Percentiles rank a stretch among this genome's conserved stretches.
phyloP scores from a whole-genome alignment of 2,797 vertebrate genomes.

The Anisognathus igniventris region DNA sequence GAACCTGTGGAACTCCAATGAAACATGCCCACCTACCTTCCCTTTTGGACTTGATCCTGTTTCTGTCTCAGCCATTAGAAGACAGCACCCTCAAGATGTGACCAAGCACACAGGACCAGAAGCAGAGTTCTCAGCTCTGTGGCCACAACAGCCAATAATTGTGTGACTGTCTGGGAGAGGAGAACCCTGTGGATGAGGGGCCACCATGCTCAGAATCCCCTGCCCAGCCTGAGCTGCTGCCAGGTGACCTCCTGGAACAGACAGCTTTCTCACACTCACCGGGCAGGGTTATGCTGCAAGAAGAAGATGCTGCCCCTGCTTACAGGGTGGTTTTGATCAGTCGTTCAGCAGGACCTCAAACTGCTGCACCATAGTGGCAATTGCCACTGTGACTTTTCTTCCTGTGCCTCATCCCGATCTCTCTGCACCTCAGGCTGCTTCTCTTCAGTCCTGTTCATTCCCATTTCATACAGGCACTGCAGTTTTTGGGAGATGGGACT shows the following conservation, averaged over 20 bases:
- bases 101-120: neutral
- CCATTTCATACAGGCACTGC: neutral
- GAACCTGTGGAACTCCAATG: neutral
- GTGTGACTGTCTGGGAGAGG: neutral
- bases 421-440: neutral
- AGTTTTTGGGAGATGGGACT: neutral
- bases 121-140: neutral
- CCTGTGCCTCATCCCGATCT: neutral
- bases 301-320: neutral
- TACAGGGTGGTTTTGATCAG: too few species aligned
- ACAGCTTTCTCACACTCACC: neutral
- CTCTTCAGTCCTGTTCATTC: neutral
- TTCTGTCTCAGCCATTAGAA: neutral
- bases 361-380: neutral
- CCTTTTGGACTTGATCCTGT: neutral
- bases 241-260: neutral
- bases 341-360: neutral
- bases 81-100: neutral
- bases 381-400: neutral
- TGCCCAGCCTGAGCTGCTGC: neutral
- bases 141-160: neutral
- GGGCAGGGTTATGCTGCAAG: neutral
- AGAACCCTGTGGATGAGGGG: neutral
- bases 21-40: neutral
- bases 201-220: neutral